Conservation (phyloP, 2,113 vertebrate genomes). For the Octodon degus region DNA sequence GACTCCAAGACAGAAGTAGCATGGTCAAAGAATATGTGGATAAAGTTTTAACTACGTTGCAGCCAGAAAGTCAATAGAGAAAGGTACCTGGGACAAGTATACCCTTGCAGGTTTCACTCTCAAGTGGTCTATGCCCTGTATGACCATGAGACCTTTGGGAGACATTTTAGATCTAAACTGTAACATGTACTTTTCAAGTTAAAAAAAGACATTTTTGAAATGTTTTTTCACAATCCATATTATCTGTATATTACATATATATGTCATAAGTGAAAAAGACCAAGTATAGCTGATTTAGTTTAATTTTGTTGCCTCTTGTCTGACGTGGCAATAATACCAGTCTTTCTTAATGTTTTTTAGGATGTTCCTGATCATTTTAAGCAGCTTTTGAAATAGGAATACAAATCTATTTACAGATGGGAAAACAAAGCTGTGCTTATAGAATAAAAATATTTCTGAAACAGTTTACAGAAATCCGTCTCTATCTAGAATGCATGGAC, state of each 20-base stretch:
- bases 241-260: not conserved
- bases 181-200: slow-evolving; percentile 26
- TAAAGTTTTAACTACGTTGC: not conserved
- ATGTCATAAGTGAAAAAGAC: not conserved
- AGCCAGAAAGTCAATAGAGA: not conserved
- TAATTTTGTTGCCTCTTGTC: slow-evolving; percentile 24
- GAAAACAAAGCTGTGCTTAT: not conserved
- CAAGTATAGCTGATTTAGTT: not conserved
- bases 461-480: slow-evolving; percentile 39
- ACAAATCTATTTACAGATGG: not conserved
- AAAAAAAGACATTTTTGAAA: not conserved
- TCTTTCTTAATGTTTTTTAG: slow-evolving; percentile 12
- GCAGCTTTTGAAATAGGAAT: slow-evolving; percentile 46
- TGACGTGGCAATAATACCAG: not conserved
- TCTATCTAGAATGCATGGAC: not conserved
- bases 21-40: not conserved
- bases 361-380: slow-evolving; percentile 42
- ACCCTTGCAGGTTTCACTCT: not conserved
- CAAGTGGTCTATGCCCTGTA: not conserved
- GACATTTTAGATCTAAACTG: not conserved
- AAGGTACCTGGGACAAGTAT: not conserved
- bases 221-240: slow-evolving; percentile 6
- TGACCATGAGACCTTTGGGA: not conserved
- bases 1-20: not conserved
- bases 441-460: slow-evolving; percentile 31